Evolutionary conservation across 2,113 vertebrate species (phyloP).

Genomic region (Percopsis transmontana): DNA sequence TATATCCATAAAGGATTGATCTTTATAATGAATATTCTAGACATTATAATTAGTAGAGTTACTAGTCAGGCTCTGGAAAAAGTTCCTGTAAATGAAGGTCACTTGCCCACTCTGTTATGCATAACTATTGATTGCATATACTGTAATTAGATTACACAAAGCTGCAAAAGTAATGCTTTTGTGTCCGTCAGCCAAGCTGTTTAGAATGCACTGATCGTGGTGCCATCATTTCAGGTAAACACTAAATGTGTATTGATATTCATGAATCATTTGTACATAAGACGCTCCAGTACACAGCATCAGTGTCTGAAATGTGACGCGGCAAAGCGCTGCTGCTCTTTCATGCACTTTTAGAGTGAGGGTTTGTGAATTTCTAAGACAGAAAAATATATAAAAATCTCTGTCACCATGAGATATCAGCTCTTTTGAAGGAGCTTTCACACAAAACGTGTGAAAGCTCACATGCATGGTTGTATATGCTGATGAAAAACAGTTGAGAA

Average conservation of each 20-base stretch:
- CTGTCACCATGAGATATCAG: not conserved
- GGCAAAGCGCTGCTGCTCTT: too few relatives aligned
- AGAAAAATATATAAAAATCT: not conserved
- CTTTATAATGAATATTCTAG: not conserved
- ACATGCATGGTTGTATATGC: too few relatives aligned
- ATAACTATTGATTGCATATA: not conserved
- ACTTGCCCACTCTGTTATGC: too few relatives aligned
- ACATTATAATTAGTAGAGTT: too few relatives aligned
- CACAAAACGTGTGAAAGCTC: too few relatives aligned
- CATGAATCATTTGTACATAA: conserved; percentile 10
- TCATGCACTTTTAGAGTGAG: too few relatives aligned
- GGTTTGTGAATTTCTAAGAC: not conserved
- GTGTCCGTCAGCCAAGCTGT: not conserved
- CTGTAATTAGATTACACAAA: not conserved
- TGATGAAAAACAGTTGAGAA: too few relatives aligned
- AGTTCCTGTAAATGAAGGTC: too few relatives aligned
- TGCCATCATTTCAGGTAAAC: conserved; percentile 3
- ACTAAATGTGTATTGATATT: conserved; percentile 13
- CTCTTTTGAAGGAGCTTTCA: too few relatives aligned
- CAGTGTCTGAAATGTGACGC: too few relatives aligned
- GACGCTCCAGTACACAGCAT: conserved; percentile 4
- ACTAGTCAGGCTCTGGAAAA: too few relatives aligned
- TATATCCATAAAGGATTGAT: not conserved
- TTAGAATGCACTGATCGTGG: conserved; percentile 9
- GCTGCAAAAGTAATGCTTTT: not conserved